phyloP scores from a whole-genome alignment of 2,888 invertebrate species.

The Digitonthophagus gazella region DNA sequence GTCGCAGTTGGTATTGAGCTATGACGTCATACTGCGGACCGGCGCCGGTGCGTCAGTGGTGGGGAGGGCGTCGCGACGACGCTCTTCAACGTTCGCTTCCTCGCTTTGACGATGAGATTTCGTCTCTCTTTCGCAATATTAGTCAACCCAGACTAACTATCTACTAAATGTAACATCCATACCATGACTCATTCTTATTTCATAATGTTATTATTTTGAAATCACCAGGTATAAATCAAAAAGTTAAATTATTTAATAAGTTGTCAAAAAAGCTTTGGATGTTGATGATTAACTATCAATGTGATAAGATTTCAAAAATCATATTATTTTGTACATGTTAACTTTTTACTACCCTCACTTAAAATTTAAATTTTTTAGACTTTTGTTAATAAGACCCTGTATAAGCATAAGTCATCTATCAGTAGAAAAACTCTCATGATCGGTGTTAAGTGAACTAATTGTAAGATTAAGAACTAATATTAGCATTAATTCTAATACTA shows the following conservation, averaged over 20 bases:
- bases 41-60: constrained; percentile 33
- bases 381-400: no score
- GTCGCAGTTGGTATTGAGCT: constrained; percentile 55
- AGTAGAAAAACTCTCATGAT: no score
- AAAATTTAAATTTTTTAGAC: no score
- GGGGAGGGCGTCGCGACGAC: constrained; percentile 43
- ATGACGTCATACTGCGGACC: constrained; percentile 68
- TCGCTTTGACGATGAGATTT: background rate
- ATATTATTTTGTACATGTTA: no score
- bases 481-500: no score
- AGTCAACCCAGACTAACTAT: background rate
- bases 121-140: background rate
- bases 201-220: background rate
- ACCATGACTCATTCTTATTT: background rate
- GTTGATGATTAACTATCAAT: no score
- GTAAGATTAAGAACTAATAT: no score
- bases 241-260: background rate
- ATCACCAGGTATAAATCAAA: background rate
- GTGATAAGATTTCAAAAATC: no score
- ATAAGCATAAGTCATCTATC: no score
- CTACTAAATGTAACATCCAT: background rate
- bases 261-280: no score
- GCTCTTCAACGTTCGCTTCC: constrained; percentile 25
- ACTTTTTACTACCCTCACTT: no score
- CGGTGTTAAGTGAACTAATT: no score